Conservation (phyloP, 2,113 vertebrate species). For the Cololabis saira region DNA sequence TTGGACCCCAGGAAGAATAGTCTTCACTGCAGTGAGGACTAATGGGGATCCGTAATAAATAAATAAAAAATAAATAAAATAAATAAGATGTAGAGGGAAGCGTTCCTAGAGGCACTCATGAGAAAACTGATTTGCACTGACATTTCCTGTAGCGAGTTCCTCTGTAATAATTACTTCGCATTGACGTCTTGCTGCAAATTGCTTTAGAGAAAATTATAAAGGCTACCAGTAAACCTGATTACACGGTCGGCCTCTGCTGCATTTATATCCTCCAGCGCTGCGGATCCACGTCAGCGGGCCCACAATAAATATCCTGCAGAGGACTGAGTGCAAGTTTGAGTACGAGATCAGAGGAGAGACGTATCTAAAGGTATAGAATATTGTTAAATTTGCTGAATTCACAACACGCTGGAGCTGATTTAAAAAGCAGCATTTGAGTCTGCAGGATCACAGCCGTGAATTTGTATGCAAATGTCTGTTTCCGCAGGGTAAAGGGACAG, state of each 20-base stretch:
- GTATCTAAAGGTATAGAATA: constrained; percentile 86
- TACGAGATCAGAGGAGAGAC: constrained; percentile 93
- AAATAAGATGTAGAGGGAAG: background rate
- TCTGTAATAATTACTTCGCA: background rate
- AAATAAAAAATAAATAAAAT: too few relatives aligned
- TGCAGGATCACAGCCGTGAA: background rate
- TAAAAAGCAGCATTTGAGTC: too few relatives aligned
- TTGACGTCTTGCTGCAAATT: background rate
- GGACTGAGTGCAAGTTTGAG: constrained; percentile 90
- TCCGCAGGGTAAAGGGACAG: constrained; percentile 90
- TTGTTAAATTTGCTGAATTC: too few relatives aligned
- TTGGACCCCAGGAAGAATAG: too few relatives aligned
- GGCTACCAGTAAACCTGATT: constrained; percentile 11
- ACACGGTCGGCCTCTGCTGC: constrained; percentile 14
- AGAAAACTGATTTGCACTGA: constrained; percentile 10
- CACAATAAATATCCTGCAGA: constrained; percentile 91
- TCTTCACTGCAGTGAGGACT: too few relatives aligned
- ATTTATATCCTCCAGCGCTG: constrained; percentile 60
- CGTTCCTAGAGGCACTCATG: background rate
- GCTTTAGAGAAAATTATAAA: constrained; percentile 1
- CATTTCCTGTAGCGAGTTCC: background rate
- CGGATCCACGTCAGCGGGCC: constrained; percentile 93
- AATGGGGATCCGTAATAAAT: too few relatives aligned
- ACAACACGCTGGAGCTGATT: background rate
- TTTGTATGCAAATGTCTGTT: background rate